These are phyloP conservation scores for Conus betulinus DNA, from an alignment of 1,140 invertebrate species.

Conservation along the genomic window DNA sequence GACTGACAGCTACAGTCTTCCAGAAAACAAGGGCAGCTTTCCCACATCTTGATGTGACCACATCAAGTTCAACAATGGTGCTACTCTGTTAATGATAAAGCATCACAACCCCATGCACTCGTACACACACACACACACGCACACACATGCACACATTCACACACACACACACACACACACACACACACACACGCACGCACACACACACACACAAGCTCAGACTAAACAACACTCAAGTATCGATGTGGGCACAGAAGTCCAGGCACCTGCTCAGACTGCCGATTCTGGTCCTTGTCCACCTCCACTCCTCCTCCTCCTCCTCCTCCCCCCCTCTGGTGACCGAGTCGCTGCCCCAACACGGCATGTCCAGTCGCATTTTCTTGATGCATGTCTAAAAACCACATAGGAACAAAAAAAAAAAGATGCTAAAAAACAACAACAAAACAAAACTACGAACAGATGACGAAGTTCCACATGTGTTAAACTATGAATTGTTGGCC, in stretches of 20 bases:
- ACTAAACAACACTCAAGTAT: no score
- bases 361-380: constrained; percentile 81
- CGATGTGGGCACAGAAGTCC: no score
- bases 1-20: no score
- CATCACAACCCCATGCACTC: not conserved
- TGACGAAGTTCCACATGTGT: no score
- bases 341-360: constrained; percentile 73
- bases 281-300: not conserved
- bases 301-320: constrained; percentile 32
- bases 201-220: not conserved
- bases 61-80: no score
- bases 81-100: no score
- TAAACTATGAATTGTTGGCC: no score
- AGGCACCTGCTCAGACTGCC: not conserved
- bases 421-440: not conserved
- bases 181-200: not conserved
- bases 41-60: no score
- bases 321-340: constrained; percentile 51
- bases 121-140: not conserved
- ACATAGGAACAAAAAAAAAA: not conserved
- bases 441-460: no score
- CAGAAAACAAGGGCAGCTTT: no score
- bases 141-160: not conserved
- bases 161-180: not conserved
- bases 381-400: constrained; percentile 75